Evolutionary conservation across 2,797 vertebrate genomes (phyloP).

Genomic region (Artibeus lituratus): DNA sequence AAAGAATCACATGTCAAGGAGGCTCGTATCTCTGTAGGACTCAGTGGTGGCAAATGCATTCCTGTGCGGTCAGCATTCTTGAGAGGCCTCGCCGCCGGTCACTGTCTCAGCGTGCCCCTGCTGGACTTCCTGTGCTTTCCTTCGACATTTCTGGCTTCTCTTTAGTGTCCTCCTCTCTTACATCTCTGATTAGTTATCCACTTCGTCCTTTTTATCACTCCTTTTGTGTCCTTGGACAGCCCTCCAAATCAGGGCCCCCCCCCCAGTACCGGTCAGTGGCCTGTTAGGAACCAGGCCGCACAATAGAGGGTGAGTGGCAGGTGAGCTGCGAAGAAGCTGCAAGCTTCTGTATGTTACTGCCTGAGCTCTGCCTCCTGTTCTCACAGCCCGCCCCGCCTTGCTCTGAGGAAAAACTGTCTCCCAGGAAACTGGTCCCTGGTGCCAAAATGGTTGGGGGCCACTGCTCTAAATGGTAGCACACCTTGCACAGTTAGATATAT

Average conservation of each 20-base stretch:
- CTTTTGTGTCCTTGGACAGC: background rate
- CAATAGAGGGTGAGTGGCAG: no score
- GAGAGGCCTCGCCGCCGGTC: background rate
- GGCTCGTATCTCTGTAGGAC: background rate
- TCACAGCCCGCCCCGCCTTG: no score
- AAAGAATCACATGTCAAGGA: background rate
- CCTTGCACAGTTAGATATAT: background rate
- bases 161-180: background rate
- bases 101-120: background rate
- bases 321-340: no score
- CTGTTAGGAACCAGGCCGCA: no score
- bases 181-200: background rate
- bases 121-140: background rate
- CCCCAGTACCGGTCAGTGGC: no score
- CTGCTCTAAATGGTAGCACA: background rate
- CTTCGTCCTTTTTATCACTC: background rate
- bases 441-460: no score
- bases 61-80: background rate
- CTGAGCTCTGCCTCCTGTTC: no score
- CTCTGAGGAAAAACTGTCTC: no score
- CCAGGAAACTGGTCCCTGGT: no score
- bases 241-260: background rate
- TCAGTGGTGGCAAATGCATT: background rate
- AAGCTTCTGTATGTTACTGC: no score
- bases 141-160: background rate